phyloP scores from a whole-genome alignment of 2,797 vertebrate genomes.

The Gobio occitaniae region DNA sequence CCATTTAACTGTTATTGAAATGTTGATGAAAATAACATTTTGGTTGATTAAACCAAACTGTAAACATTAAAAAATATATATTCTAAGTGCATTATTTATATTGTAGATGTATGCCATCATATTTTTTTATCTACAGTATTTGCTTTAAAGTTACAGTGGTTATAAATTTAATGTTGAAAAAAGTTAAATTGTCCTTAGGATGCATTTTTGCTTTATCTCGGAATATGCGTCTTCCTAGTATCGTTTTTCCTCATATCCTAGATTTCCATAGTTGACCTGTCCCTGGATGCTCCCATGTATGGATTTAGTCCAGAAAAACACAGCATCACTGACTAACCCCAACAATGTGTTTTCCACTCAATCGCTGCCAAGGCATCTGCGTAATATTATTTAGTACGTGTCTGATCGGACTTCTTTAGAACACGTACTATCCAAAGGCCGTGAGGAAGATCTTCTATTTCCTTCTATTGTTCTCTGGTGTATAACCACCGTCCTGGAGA shows the following conservation, averaged over 20 bases:
- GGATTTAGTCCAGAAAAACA: slow-evolving; percentile 39
- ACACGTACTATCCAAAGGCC: slow-evolving; percentile 31
- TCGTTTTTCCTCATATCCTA: background rate
- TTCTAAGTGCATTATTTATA: background rate
- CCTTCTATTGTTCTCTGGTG: slow-evolving; percentile 67
- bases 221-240: background rate
- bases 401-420: slow-evolving; percentile 43
- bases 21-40: background rate
- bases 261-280: slow-evolving; percentile 25
- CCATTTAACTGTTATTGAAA: background rate
- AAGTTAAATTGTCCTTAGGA: background rate
- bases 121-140: background rate
- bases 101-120: background rate
- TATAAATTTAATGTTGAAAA: background rate
- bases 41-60: background rate
- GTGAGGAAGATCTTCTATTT: slow-evolving; percentile 59
- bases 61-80: background rate
- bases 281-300: slow-evolving; percentile 52
- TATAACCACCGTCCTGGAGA: slow-evolving; percentile 36
- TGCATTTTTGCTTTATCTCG: background rate
- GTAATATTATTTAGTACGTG: slow-evolving; percentile 52
- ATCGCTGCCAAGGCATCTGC: slow-evolving; percentile 44
- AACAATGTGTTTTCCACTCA: slow-evolving; percentile 43
- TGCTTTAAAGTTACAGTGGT: background rate
- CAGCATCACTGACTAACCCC: slow-evolving; percentile 58